Percentiles rank a stretch among this genome's conserved stretches.
Conservation (phyloP, 2,113 vertebrate species). For the Tauraco erythrolophus region DNA sequence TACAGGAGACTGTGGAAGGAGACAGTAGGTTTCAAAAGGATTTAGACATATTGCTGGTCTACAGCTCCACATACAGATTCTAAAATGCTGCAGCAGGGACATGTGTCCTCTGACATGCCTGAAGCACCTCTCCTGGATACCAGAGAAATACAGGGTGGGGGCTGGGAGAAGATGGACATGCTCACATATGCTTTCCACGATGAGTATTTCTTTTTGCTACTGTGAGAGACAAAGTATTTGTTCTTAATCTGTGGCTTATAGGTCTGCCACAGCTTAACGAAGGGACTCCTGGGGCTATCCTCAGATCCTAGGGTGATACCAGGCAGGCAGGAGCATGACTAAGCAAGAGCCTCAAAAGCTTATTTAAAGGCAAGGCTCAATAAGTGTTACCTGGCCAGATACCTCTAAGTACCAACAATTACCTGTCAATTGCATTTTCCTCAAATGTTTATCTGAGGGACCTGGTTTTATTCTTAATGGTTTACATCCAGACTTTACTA, state of each 20-base stretch:
- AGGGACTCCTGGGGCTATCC: background rate
- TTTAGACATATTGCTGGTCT: background rate
- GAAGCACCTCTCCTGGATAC: background rate
- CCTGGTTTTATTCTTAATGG: background rate
- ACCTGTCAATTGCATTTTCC: background rate
- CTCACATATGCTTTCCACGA: fast-evolving
- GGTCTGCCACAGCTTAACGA: fast-evolving
- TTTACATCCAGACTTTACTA: background rate
- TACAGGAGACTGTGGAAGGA: background rate
- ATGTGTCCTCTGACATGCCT: background rate
- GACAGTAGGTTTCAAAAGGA: background rate
- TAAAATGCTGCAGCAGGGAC: background rate
- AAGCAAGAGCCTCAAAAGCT: background rate
- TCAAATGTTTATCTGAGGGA: background rate
- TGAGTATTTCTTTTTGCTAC: background rate
- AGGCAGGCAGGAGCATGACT: background rate
- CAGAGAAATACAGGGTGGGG: no score
- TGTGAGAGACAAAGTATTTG: no score
- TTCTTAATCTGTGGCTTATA: fast-evolving
- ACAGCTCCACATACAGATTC: fast-evolving
- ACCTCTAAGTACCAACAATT: fast-evolving
- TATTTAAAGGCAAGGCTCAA: background rate
- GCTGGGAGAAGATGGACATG: background rate
- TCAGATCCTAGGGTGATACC: fast-evolving
- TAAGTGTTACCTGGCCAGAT: background rate